Percentiles rank a stretch among this genome's conserved stretches.
These are phyloP conservation scores for Corythornis madagascariensis DNA, from an alignment of 2,113 vertebrate genomes.

Conservation along the genomic window DNA sequence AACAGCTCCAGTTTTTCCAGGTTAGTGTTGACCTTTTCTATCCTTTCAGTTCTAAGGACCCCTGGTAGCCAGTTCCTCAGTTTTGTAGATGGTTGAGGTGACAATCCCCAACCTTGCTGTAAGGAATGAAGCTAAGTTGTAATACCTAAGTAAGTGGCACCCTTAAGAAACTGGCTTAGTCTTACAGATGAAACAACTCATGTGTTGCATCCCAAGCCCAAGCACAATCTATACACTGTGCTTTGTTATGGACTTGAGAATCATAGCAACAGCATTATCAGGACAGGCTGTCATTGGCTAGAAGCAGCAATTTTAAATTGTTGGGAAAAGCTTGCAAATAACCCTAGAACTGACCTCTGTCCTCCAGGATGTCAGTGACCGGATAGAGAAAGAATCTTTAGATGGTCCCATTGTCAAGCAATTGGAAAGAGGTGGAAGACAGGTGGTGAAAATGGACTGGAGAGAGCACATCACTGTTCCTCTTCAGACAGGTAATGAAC, in stretches of 20 bases:
- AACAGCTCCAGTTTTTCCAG: conserved; percentile 98
- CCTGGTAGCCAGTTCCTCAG: background rate
- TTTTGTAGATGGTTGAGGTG: background rate
- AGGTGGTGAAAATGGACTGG: conserved; percentile 94
- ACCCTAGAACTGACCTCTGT: background rate
- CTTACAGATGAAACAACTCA: background rate
- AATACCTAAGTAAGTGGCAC: too few relatives aligned
- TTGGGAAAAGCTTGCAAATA: background rate
- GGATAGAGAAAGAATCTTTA: conserved; percentile 95
- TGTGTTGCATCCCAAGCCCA: background rate
- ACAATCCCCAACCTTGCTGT: background rate
- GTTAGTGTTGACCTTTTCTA: conserved; percentile 66
- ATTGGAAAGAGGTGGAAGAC: conserved; percentile 90
- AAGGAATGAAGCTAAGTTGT: background rate
- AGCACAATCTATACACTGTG: background rate
- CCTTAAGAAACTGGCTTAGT: background rate
- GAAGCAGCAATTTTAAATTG: background rate
- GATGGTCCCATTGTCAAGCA: conserved; percentile 92
- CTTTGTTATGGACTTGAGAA: background rate
- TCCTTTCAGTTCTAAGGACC: background rate
- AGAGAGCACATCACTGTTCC: conserved; percentile 95
- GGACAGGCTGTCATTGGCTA: background rate
- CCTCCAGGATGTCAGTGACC: conserved; percentile 93
- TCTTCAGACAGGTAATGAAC: conserved; percentile 88
- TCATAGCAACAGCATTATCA: background rate